Conservation (phyloP, 1,140 invertebrate genomes). For the Harpegnathos saltator region DNA sequence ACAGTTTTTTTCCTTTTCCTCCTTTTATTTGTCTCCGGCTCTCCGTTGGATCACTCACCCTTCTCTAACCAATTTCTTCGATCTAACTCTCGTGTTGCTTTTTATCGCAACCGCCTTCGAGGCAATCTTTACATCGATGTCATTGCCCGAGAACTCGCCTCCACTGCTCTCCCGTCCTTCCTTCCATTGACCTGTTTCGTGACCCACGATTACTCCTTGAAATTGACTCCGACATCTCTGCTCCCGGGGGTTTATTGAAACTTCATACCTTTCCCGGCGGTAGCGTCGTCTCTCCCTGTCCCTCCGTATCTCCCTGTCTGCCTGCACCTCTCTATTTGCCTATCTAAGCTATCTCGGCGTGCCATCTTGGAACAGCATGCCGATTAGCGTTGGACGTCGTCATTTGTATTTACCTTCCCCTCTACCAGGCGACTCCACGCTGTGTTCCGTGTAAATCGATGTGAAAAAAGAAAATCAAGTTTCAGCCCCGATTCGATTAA, state of each 20-base stretch:
- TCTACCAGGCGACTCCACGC: background rate
- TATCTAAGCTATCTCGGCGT: constrained; percentile 1
- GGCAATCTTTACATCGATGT: constrained; percentile 69
- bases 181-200: constrained; percentile 54
- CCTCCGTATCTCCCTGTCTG: constrained; percentile 32
- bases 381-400: constrained; percentile 65
- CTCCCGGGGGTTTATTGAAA: constrained; percentile 69
- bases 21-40: constrained; percentile 65
- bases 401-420: constrained; percentile 67
- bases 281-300: constrained; percentile 50
- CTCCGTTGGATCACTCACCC: constrained; percentile 33
- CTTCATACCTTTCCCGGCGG: constrained; percentile 58
- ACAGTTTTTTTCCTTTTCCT: constrained; percentile 63
- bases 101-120: constrained; percentile 46
- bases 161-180: constrained; percentile 51
- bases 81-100: constrained; percentile 37
- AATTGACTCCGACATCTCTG: constrained; percentile 71
- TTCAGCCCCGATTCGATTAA: background rate
- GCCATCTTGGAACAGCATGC: constrained; percentile 8
- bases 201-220: constrained; percentile 66
- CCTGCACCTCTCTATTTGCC: constrained; percentile 44
- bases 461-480: background rate
- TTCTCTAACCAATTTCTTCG: constrained; percentile 38
- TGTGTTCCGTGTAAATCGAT: too few species aligned
- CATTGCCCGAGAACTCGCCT: constrained; percentile 40